phyloP scores from a whole-genome alignment of 2,113 vertebrate genomes.

The Gopherus flavomarginatus region DNA sequence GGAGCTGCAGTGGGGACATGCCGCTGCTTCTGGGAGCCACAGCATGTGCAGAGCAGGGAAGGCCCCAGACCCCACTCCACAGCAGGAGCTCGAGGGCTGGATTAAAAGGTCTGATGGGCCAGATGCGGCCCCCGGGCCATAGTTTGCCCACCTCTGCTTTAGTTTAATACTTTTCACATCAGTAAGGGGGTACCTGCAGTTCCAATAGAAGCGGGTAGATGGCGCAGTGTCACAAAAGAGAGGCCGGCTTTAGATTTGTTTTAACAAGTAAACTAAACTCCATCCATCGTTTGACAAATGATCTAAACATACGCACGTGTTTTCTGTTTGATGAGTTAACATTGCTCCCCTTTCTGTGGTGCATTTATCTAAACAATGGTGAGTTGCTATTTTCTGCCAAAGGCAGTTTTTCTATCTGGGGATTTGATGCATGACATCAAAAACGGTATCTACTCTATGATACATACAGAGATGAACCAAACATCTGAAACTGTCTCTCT shows the following conservation, averaged over 20 bases:
- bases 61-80: too few species aligned
- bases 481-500: conserved; percentile 13
- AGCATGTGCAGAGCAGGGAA: too few species aligned
- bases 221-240: conserved; percentile 56
- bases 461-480: background rate
- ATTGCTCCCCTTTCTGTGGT: accelerated
- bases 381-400: background rate
- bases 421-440: background rate
- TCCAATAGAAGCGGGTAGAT: conserved; percentile 70
- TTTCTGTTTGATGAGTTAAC: accelerated
- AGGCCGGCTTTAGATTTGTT: accelerated
- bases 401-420: background rate
- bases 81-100: too few species aligned
- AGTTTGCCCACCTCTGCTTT: background rate
- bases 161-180: background rate
- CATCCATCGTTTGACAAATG: background rate
- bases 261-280: background rate
- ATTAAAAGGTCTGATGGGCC: too few species aligned
- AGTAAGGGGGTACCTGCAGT: conserved; percentile 34
- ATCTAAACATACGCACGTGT: background rate
- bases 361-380: background rate
- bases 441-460: background rate
- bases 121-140: too few species aligned
- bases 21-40: too few species aligned
- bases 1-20: too few species aligned